Base-by-base conservation (phyloP, 2,888 invertebrate species). In the Chalcis sispes region DNA sequence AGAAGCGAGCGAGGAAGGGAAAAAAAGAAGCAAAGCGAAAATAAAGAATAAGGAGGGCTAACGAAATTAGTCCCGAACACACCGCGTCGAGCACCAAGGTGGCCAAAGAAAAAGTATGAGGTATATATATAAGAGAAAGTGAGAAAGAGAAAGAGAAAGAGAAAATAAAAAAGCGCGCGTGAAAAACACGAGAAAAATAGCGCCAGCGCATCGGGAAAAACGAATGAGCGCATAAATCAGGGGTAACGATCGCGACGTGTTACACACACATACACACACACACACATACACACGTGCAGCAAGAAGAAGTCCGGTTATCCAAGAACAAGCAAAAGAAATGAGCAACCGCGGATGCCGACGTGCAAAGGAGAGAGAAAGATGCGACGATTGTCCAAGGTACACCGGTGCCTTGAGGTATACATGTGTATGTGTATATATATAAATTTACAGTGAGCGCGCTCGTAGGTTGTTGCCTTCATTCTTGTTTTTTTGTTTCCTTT, bases 211-310 rank as follows among this genome's bases (percentile, higher is more conserved):
- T 75, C 62, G 42, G 61, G 72, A 65, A 69, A n/a, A 72, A 75
- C 59, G 77, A 75, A 75, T 72, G 83, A 82, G 79, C 79, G 79
- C 78, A 84, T 83, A 83, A 83, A 83, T 83, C 83, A 82, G 73
- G 70, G 59, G 79, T 81, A 83, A 83, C 58, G 62, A 42, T 62
- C 69, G n/a, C 52, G 32, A 15, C 29, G 18, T 8, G 29, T 13
- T 48, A 8, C 32, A 3, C 8, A 32, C 8, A 32, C 5, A 32
- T 32, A 32, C 32, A 32, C 8, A 32, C 8, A 32, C 8, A 32
- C 8, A 46, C 15, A 46, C 46, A 46, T 15, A 46, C 46, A 46
- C 8, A 15, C 46, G 46, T 15, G 46, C 46, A n/a, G 15, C 46
- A 10, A 15, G 10, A 32, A 3, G 46, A 5, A 15, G 15, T 5